A percentile compares a stretch with the other conserved stretches of the same genome.
phyloP scores from a whole-genome alignment of 2,888 invertebrate genomes.

The Apodemia hepburni region DNA sequence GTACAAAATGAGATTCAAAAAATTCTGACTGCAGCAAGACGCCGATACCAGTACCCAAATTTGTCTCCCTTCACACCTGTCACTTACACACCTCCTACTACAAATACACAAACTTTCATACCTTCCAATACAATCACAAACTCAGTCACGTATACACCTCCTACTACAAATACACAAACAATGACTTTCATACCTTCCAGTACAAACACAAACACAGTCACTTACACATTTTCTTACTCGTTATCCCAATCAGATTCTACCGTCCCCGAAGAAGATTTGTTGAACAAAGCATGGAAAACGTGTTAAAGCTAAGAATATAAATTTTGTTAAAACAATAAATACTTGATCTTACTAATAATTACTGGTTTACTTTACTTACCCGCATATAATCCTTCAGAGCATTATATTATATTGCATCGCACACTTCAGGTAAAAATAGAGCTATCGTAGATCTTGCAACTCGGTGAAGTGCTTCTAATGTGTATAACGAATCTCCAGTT shows the following conservation, averaged over 20 bases:
- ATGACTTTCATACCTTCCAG: too few relatives aligned
- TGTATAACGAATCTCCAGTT: constrained; percentile 36
- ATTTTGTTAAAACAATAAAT: constrained; percentile 24
- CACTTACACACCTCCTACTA: background rate
- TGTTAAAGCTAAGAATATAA: constrained; percentile 15
- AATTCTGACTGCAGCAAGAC: constrained; percentile 27
- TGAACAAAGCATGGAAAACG: constrained; percentile 8
- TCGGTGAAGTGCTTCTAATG: constrained; percentile 36
- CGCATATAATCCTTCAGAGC: constrained; percentile 17
- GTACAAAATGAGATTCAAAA: constrained; percentile 27
- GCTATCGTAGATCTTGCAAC: constrained; percentile 35
- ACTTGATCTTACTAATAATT: constrained; percentile 28
- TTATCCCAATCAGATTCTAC: constrained; percentile 8
- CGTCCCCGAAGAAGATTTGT: constrained; percentile 1
- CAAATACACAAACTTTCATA: background rate
- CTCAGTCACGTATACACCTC: too few relatives aligned
- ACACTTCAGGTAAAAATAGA: constrained; percentile 38
- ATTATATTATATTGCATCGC: constrained; percentile 16
- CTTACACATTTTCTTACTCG: background rate
- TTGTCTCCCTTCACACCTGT: constrained; percentile 17
- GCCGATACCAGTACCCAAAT: constrained; percentile 24
- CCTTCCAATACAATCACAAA: too few relatives aligned
- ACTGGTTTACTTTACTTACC: constrained; percentile 16
- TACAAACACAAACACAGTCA: too few relatives aligned
- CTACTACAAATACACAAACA: too few relatives aligned